A percentile compares a stretch with the other conserved stretches of the same genome.
These are phyloP conservation scores for Cetoscarus ocellatus DNA, from an alignment of 2,797 vertebrate species.

Conservation along the genomic window DNA sequence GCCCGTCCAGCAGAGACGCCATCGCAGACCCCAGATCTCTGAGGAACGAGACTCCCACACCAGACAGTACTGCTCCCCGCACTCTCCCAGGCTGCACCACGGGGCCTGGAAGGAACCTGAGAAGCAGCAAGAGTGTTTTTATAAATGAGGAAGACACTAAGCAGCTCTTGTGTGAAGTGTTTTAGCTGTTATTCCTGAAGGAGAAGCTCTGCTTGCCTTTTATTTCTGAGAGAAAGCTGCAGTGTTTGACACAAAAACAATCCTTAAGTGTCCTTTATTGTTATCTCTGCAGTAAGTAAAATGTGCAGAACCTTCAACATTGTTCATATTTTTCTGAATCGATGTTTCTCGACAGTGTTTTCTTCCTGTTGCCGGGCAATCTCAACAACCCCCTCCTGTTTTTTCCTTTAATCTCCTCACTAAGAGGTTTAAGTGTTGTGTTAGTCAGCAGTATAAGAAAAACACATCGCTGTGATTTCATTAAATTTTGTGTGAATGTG, in stretches of 20 bases:
- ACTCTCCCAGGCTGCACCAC: constrained; percentile 89
- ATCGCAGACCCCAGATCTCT: constrained; percentile 92
- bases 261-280: constrained; percentile 43
- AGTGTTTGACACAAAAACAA: constrained; percentile 36
- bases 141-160: constrained; percentile 3
- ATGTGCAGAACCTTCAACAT: not conserved
- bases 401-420: not conserved
- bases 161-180: constrained; percentile 31
- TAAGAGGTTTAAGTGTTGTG: not conserved
- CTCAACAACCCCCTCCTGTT: no score
- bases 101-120: constrained; percentile 91
- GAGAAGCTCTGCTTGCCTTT: constrained; percentile 6
- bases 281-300: constrained; percentile 2
- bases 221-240: constrained; percentile 13
- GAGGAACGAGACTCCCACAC: constrained; percentile 96
- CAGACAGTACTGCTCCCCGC: constrained; percentile 94
- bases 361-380: not conserved
- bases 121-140: constrained; percentile 24
- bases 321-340: not conserved
- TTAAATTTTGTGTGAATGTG: not conserved
- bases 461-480: not conserved
- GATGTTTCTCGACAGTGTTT: not conserved
- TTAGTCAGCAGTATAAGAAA: not conserved
- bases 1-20: constrained; percentile 90
- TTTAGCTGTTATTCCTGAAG: constrained; percentile 40